These are phyloP conservation scores for Heliothis virescens DNA, from an alignment of 1,140 invertebrate genomes.

Conservation along the genomic window DNA sequence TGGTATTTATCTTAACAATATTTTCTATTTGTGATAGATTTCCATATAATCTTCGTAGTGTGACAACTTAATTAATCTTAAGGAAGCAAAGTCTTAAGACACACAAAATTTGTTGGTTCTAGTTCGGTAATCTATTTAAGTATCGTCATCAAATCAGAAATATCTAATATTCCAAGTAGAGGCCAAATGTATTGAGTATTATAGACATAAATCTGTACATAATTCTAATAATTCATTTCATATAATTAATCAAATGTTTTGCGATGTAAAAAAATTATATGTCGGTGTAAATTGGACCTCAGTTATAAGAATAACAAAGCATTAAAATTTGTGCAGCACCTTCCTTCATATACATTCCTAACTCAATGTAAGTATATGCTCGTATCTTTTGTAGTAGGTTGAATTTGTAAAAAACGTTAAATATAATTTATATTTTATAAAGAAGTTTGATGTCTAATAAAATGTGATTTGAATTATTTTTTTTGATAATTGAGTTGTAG, in stretches of 20 bases:
- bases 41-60: no score
- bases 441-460: background rate
- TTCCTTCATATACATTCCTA: no score
- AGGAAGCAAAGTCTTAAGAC: no score
- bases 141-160: background rate
- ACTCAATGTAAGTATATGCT: no score
- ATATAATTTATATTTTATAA: no score
- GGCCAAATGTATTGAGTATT: conserved; percentile 41
- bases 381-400: no score
- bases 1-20: background rate
- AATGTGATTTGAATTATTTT: no score
- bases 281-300: conserved; percentile 30
- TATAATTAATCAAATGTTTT: background rate
- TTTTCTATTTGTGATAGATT: background rate
- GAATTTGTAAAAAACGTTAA: no score
- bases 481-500: no score
- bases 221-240: background rate
- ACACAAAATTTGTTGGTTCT: no score
- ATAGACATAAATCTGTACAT: conserved; percentile 16
- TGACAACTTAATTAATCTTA: no score
- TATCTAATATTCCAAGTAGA: conserved; percentile 22
- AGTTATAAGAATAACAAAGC: background rate
- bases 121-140: no score
- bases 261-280: conserved; percentile 22
- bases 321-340: background rate